Conservation (phyloP, 2,113 vertebrate species). For the Ondatra zibethicus region DNA sequence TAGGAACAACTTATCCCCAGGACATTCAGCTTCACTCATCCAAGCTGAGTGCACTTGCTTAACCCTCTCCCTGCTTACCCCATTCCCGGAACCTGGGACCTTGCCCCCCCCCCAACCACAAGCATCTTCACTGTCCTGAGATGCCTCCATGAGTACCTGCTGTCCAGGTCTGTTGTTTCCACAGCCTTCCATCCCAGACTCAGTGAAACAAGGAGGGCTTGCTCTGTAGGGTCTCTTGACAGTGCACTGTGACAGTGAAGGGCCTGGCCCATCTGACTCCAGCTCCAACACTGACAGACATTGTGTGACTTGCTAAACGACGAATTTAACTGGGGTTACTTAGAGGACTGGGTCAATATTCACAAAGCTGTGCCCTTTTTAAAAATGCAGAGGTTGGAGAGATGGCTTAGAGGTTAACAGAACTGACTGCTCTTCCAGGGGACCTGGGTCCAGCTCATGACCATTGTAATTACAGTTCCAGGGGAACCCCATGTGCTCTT, state of each 20-base stretch:
- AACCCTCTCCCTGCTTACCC: not conserved
- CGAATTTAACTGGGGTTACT: not conserved
- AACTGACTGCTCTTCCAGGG: not conserved
- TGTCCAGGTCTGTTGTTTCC: not conserved
- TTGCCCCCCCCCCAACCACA: too few species aligned
- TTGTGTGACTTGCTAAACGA: not conserved
- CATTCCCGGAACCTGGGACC: not conserved
- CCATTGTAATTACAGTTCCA: not conserved
- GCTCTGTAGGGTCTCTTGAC: not conserved
- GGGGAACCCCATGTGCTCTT: not conserved
- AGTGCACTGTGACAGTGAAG: rapidly evolving
- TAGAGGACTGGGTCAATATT: too few species aligned
- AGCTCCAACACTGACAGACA: not conserved
- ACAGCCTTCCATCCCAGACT: not conserved
- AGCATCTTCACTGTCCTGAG: not conserved
- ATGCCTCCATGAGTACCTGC: not conserved
- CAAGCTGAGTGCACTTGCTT: not conserved
- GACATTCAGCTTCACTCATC: not conserved
- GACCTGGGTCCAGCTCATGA: not conserved
- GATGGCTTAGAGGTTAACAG: not conserved
- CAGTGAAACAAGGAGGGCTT: not conserved
- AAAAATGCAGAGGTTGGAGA: not conserved
- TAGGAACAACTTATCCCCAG: not conserved
- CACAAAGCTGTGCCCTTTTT: too few species aligned
- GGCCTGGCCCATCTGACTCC: not conserved